phyloP scores from a whole-genome alignment of 2,113 vertebrate genomes.

The Scolopax mira region DNA sequence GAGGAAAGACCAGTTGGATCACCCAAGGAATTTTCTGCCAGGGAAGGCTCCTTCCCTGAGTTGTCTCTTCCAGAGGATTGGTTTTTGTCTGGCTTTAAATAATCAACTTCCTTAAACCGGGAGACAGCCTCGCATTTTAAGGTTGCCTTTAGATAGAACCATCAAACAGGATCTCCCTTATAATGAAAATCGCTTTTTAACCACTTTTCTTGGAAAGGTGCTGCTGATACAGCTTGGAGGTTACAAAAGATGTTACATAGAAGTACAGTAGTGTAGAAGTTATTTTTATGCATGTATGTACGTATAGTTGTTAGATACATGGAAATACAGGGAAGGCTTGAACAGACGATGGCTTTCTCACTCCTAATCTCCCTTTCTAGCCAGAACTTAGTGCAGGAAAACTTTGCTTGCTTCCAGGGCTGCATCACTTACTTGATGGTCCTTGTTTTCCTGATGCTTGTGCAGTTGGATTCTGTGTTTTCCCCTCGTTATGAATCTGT shows the following conservation, averaged over 20 bases:
- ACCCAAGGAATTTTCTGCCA: neutral
- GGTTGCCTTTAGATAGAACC: neutral
- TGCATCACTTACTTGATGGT: neutral
- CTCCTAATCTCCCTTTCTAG: neutral
- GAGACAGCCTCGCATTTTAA: neutral
- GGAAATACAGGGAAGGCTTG: neutral
- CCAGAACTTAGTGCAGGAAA: neutral
- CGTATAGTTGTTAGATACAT: neutral
- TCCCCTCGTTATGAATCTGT: neutral
- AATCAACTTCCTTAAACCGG: neutral
- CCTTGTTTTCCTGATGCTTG: constrained; percentile 24
- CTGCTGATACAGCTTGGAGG: neutral
- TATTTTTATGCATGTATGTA: neutral
- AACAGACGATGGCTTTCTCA: neutral
- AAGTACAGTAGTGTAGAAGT: neutral
- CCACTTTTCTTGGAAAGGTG: neutral
- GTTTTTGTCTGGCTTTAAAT: neutral
- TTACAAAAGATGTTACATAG: neutral
- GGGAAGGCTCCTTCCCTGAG: neutral
- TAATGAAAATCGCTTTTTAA: neutral
- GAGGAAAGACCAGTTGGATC: constrained; percentile 1
- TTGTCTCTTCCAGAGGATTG: neutral
- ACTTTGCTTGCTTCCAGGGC: neutral
- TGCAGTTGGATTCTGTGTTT: constrained; percentile 13
- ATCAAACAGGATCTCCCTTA: neutral